These are phyloP conservation scores for Campylomormyrus tamandua DNA, from an alignment of 2,113 vertebrate genomes.

Conservation along the genomic window DNA sequence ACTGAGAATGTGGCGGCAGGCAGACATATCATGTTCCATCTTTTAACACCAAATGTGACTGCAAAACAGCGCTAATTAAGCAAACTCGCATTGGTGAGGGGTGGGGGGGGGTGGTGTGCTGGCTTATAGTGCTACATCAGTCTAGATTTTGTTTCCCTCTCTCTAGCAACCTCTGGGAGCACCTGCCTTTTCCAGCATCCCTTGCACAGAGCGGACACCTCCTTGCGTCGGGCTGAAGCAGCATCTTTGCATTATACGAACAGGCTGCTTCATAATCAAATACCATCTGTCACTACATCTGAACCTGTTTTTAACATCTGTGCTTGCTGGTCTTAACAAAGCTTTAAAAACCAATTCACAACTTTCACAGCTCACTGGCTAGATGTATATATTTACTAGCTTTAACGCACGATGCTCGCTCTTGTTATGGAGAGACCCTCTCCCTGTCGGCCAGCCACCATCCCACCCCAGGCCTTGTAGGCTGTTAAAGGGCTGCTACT, in stretches of 20 bases:
- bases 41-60: background rate
- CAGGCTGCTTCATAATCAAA: conserved; percentile 99
- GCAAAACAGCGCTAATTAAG: conserved; percentile 5
- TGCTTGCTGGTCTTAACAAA: conserved; percentile 99
- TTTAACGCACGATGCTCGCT: conserved; percentile 57
- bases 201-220: conserved; percentile 56
- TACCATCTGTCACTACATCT: conserved; percentile 99
- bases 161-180: conserved; percentile 67
- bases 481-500: conserved; percentile 9
- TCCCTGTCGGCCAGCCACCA: conserved; percentile 28
- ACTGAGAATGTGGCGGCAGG: background rate
- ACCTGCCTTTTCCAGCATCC: conserved; percentile 62
- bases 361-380: conserved; percentile 81
- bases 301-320: conserved; percentile 99
- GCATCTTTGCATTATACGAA: conserved; percentile 93
- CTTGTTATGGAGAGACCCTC: conserved; percentile 53
- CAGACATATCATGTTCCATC: background rate
- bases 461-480: background rate
- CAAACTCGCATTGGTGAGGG: background rate
- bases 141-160: background rate
- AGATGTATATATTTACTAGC: conserved; percentile 77
- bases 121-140: background rate
- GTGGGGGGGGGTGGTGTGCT: background rate
- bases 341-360: conserved; percentile 98
- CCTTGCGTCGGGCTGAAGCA: conserved; percentile 83